These are phyloP conservation scores for Hymenopus coronatus DNA, from an alignment of 2,888 invertebrate species.

Conservation along the genomic window DNA sequence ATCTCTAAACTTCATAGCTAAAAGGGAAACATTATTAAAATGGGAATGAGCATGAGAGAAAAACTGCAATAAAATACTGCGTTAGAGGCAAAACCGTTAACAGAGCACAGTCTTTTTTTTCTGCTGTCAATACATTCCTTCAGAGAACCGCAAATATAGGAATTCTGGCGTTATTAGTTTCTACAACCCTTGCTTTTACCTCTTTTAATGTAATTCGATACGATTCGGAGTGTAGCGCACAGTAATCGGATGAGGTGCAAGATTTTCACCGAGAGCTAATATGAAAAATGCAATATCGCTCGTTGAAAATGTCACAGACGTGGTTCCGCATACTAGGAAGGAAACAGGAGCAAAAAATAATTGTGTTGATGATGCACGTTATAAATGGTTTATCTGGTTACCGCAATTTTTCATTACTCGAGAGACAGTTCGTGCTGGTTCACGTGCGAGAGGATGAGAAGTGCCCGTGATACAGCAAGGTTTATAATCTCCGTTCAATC, in stretches of 20 bases:
- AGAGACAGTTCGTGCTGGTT: neutral
- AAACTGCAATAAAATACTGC: too few relatives aligned
- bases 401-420: neutral
- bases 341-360: neutral
- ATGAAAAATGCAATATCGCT: neutral
- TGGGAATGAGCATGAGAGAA: too few relatives aligned
- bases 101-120: too few relatives aligned
- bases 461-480: neutral
- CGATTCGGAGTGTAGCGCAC: neutral
- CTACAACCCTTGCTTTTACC: too few relatives aligned
- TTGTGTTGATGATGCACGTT: neutral
- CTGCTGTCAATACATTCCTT: too few relatives aligned
- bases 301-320: neutral
- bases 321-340: neutral
- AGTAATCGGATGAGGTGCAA: neutral
- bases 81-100: too few relatives aligned
- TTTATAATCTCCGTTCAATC: conserved; percentile 21
- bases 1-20: too few relatives aligned
- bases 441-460: neutral
- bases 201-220: too few relatives aligned
- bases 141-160: too few relatives aligned
- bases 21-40: too few relatives aligned
- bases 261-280: neutral
- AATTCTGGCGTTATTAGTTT: too few relatives aligned
- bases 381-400: conserved; percentile 1